Evolutionary conservation across 2,888 invertebrate genomes (phyloP), one percentile per base, ranked within the genome.

Genomic region (Mesopsocus fuscifrons): DNA sequence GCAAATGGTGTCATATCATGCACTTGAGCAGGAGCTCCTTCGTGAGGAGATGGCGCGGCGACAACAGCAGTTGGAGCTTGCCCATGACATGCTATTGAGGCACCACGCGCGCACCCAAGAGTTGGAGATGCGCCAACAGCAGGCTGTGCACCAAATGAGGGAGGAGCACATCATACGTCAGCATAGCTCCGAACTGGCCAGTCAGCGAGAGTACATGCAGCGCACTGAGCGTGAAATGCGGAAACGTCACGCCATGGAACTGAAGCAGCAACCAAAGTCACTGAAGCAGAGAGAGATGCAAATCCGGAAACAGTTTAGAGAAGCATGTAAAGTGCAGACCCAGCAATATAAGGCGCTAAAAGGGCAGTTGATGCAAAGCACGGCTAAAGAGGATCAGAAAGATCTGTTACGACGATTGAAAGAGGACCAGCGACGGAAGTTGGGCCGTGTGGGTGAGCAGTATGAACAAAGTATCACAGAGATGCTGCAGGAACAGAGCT

Each of bases 381-480:
- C 94, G 41, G 79, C 92, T 48, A 92, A 91, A 68, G 91, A 91
- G 54, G 89, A 94, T 61, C 95, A 95, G 59, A 95, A 95, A 61
- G 74, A 82, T 54, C 88, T 94, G 49, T 89, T 91, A 60, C 92
- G 94, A 62, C 88, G 89, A 59, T 67, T 98, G 53, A 97, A 97
- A 61, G 95, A 97, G 56, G 97, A 98, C 61, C 95, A 97, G 65
- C 77, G 91, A 56, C 75, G 97, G 54, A 98, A 98, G 63, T 66
- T 98, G 56, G 94, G 95, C 47, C 68, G 92, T 53, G 68, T 98
- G 45, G 95, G 92, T 45, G 94, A 95, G 62, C 97, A 98, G 68
- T 98, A 98, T 65, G 97, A 98, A 66, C 88, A 89, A 66, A 95
- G 92, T 65, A 97, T 98, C 62, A 84, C 88, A 34, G 95, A 97